Percentiles rank a stretch among this genome's conserved stretches.
These are phyloP conservation scores for Cantharis flavilabris DNA, from an alignment of 2,888 invertebrate species.

Conservation along the genomic window DNA sequence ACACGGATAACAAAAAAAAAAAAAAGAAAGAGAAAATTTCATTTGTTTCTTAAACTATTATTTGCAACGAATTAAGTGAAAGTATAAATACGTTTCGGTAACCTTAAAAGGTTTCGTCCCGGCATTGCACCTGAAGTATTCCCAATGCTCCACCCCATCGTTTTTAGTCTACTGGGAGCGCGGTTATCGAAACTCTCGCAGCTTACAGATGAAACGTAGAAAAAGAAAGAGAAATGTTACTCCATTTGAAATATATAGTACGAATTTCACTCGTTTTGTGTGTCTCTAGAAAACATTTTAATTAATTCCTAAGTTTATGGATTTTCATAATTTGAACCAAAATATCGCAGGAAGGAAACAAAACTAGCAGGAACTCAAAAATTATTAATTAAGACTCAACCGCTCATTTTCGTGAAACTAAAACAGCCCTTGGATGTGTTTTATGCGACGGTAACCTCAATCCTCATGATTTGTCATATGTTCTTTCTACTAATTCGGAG, in stretches of 20 bases:
- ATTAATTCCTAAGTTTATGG: neutral
- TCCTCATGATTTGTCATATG: neutral
- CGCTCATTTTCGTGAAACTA: neutral
- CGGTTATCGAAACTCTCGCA: constrained; percentile 9
- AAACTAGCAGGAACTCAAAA: neutral
- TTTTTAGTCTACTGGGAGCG: constrained; percentile 1
- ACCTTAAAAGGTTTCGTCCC: neutral
- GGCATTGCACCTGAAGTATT: constrained; percentile 11
- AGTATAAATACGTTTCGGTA: constrained; percentile 1
- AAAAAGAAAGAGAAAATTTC: neutral
- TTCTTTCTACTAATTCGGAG: neutral
- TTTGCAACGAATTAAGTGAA: constrained; percentile 19
- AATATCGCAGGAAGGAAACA: neutral
- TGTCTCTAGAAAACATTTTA: neutral
- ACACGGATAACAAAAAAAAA: neutral
- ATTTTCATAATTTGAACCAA: neutral
- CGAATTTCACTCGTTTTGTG: neutral
- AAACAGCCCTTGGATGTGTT: neutral
- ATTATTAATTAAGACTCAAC: neutral
- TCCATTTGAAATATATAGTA: neutral
- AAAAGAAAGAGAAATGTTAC: neutral
- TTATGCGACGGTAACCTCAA: neutral
- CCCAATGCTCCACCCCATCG: constrained; percentile 1
- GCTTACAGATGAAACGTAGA: constrained; percentile 4
- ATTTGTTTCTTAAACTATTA: constrained; percentile 9